Evolutionary conservation across 2,888 invertebrate genomes (phyloP).

Genomic region (Dexiosoma caninum): DNA sequence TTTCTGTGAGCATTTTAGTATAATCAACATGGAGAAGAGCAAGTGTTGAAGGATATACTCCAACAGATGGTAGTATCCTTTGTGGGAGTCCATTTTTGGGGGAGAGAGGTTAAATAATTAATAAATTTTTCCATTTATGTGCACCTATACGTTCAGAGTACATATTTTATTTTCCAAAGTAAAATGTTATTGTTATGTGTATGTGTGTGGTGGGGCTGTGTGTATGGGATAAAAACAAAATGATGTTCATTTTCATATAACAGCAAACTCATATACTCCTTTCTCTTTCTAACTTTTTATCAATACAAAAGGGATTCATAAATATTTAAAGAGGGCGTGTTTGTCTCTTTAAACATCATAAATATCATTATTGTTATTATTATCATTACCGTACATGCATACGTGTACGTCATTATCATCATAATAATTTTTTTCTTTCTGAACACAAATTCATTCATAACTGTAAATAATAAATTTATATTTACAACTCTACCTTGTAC

Average conservation of each 20-base stretch:
- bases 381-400: slow-evolving; percentile 32
- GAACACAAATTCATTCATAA: slow-evolving; percentile 47
- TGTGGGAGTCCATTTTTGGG: slow-evolving; percentile 6
- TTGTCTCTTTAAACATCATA: slow-evolving; percentile 56
- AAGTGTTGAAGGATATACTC: slow-evolving; percentile 55
- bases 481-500: neutral
- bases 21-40: slow-evolving; percentile 32
- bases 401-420: neutral
- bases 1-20: neutral
- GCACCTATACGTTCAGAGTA: neutral
- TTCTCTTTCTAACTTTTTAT: slow-evolving; percentile 49
- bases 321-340: slow-evolving; percentile 63
- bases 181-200: neutral
- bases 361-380: slow-evolving; percentile 57
- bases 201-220: neutral
- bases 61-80: neutral
- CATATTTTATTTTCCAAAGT: too few relatives aligned
- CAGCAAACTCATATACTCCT: slow-evolving; percentile 10
- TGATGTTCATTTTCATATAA: slow-evolving; percentile 58
- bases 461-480: slow-evolving; percentile 23
- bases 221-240: slow-evolving; percentile 47
- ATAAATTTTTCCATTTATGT: slow-evolving; percentile 37
- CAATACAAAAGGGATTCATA: slow-evolving; percentile 48
- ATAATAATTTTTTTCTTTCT: slow-evolving; percentile 20
- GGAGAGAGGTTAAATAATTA: slow-evolving; percentile 30